Evolutionary conservation across 1,140 invertebrate species (phyloP), one percentile per base, ranked within the genome.

Genomic region (Globodera ellingtonae): DNA sequence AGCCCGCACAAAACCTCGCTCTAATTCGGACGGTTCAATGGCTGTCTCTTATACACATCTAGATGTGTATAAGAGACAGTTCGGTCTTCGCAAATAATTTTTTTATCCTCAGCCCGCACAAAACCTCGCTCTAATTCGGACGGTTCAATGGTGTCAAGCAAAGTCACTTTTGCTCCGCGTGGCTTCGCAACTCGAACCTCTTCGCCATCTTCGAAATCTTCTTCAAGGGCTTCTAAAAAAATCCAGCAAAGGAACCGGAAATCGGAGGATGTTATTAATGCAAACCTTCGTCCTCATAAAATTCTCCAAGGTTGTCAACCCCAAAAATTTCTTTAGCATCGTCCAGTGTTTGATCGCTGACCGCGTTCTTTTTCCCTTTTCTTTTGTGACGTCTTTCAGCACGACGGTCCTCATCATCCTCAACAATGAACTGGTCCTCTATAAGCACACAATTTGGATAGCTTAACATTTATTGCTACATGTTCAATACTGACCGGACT

Each of bases 301-400:
- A 82, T 74, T 82, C 80, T 10, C 82, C 81, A 10, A 82, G 67
- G 65, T 81, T 81, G 10, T 82, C 81, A 13, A 82, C 79, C 47
- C 97, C 98, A 90, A 99, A 99, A 84, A 98, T 98, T 89, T 99
- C 97, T 90, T 98, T 96, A 75, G 97, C 97, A 91, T 98, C 95
- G 92, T 98, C 96, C 47, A 98, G 90, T 0, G 95, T 94, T 6
- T 94, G 94, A 89, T 85, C 83, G 65, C 78, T 82, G 48, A 78
- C 71, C 35, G 66, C 77, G 13, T 48, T 46, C 35, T 50, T 62
- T 82, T 44, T 71, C 24, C 79, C 70, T 24, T 76, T 83, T 50
- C 72, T 74, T 35, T 73, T 71, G 21, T 52, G 67, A 2, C 84
- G 82, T 35, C 72, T 21, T 70, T 70, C 56, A 18, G 56, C 56